Conservation (phyloP, 2,797 vertebrate species). For the Chloroceryle inda region DNA sequence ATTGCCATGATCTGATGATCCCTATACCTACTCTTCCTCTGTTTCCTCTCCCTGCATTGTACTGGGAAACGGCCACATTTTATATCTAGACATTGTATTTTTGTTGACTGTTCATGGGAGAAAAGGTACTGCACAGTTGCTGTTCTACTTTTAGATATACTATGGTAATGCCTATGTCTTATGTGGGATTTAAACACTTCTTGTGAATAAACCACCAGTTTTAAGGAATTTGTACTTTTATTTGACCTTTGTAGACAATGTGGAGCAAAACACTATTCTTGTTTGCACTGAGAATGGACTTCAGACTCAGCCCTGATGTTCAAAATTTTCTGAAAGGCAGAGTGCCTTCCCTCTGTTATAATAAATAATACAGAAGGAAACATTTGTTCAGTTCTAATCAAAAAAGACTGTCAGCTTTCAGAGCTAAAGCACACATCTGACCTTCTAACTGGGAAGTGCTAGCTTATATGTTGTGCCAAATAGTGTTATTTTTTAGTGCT, state of each 20-base stretch:
- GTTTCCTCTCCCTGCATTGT: background rate
- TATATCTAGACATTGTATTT: background rate
- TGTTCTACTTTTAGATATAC: background rate
- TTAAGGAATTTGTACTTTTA: background rate
- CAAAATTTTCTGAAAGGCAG: background rate
- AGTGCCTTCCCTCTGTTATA: background rate
- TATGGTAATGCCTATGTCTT: background rate
- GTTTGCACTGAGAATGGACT: background rate
- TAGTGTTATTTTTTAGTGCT: background rate
- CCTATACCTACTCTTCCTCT: background rate
- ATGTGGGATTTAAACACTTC: background rate
- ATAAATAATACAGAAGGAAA: background rate
- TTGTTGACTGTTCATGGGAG: background rate
- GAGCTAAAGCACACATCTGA: background rate
- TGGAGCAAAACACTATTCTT: background rate
- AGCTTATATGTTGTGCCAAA: background rate
- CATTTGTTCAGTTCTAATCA: background rate
- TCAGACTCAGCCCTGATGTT: background rate
- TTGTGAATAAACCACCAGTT: background rate
- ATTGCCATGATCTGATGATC: background rate
- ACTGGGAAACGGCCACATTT: background rate
- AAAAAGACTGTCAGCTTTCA: background rate
- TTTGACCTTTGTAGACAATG: background rate
- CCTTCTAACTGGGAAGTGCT: background rate
- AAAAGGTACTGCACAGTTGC: background rate